Base-by-base conservation (phyloP, 2,113 vertebrate species). In the Cyphomyrus discorhynchus region DNA sequence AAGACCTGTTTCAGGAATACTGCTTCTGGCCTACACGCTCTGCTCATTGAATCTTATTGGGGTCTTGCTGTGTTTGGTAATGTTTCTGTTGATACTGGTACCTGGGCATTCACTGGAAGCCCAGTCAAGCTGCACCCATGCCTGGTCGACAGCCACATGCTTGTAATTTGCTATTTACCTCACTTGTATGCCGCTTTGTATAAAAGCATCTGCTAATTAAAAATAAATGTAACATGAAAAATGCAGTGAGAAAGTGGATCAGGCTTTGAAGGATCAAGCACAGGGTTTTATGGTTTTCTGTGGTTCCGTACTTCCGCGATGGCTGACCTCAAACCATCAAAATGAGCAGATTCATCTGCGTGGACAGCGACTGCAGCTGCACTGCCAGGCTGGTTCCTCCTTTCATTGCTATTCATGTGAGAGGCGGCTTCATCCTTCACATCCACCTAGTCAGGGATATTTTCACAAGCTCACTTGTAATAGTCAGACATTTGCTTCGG, bases 401-500 rank as follows among this genome's bases (percentile, higher is more conserved):
- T n/a, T 70, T 27, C 19, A 42, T 47, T 45, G 21, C 82, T 45
- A 24, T 47, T 84, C 82, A 35, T 53, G 49, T 56, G 49, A 56
- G 53, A 53, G 86, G 39, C 35, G 31, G 53, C 53, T 31, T 39
- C 86, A 66, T 42, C 53, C 56, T 42, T 62, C 50, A 88, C 31
- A n/a, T 88, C 87, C 53, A 88, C 56, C 52, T 50, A 50, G 50
- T 88, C 50, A 88, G 52, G 56, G 11, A 19, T 52, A 88, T 66
- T 87, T 87, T 47, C 39, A 84, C 74, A 80, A 80, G 9, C 74
- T 80, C 15, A 80, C 31, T 80, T 80, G n/a, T 70, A 70, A 70
- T 70, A 31, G 62, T 19, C 31, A 80, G 35, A 80, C n/a, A 17
- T 80, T 35, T 80, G 70, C 27, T 35, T 15, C 15, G 5, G 35